A percentile compares a stretch with the other conserved stretches of the same genome.
Conservation (phyloP, 1,140 invertebrate genomes). For the Dysdera silvatica region DNA sequence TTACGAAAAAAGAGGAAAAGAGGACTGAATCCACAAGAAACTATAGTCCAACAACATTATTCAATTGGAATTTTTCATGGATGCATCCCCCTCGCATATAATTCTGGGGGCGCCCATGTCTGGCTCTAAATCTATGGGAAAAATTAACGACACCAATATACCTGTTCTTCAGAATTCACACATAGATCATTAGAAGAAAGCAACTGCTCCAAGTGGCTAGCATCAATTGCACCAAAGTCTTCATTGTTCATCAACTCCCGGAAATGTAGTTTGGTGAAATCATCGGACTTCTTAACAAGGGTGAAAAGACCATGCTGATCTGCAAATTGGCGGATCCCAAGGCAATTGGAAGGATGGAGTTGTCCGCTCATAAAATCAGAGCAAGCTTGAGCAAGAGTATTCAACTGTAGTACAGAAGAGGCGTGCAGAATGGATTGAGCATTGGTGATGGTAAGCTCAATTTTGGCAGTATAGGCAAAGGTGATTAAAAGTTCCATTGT, state of each 20-base stretch:
- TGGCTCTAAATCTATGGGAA: no score
- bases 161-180: slow-evolving; percentile 30
- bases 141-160: slow-evolving; percentile 5
- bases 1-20: no score
- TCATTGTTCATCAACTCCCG: slow-evolving; percentile 64
- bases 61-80: no score
- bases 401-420: slow-evolving; percentile 61
- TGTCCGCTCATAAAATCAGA: slow-evolving; percentile 56
- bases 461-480: slow-evolving; percentile 60
- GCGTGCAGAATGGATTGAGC: slow-evolving; percentile 61
- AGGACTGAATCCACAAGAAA: no score
- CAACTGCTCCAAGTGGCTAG: slow-evolving; percentile 25
- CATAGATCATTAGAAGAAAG: slow-evolving; percentile 28
- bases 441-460: slow-evolving; percentile 58
- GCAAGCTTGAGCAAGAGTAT: slow-evolving; percentile 59
- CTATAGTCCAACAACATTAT: no score
- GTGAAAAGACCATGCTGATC: slow-evolving; percentile 8
- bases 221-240: slow-evolving; percentile 61
- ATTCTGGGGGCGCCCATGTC: no score
- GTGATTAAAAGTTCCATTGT: slow-evolving; percentile 59
- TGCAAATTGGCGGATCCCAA: slow-evolving; percentile 16
- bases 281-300: slow-evolving; percentile 8
- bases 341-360: slow-evolving; percentile 60
- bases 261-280: slow-evolving; percentile 11
- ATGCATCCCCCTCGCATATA: no score